These are phyloP conservation scores for Ophioninae sp. DNA, from an alignment of 2,888 invertebrate species.

Conservation along the genomic window DNA sequence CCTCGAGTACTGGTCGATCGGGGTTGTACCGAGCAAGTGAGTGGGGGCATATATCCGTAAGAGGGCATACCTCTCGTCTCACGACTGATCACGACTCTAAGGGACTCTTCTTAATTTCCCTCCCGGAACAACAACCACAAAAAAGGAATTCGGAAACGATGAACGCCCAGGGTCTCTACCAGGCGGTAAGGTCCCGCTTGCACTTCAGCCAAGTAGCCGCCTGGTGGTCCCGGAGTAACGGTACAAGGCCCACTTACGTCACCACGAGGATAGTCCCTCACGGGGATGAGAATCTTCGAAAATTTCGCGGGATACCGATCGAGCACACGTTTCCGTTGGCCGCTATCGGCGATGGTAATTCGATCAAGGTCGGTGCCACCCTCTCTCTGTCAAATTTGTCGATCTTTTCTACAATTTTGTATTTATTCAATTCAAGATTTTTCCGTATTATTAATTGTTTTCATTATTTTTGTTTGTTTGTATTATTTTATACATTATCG, in stretches of 20 bases:
- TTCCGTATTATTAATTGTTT: neutral
- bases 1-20: constrained; percentile 92
- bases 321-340: constrained; percentile 89
- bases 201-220: constrained; percentile 98
- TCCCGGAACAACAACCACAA: too few species aligned
- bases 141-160: constrained; percentile 78
- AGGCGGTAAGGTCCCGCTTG: constrained; percentile 96
- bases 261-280: constrained; percentile 77
- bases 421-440: constrained; percentile 56
- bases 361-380: constrained; percentile 82
- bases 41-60: too few species aligned
- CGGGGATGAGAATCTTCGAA: constrained; percentile 78
- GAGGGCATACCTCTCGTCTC: too few species aligned
- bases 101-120: too few species aligned
- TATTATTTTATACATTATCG: neutral
- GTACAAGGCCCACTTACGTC: constrained; percentile 80
- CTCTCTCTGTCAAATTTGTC: neutral
- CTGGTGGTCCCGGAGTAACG: constrained; percentile 87
- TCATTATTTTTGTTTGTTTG: neutral
- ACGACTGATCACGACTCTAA: too few species aligned
- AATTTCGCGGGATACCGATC: constrained; percentile 82
- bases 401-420: neutral
- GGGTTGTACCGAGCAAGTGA: constrained; percentile 84
- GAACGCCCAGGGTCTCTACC: constrained; percentile 88
- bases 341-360: constrained; percentile 85